Conservation (phyloP, 1,140 invertebrate species). For the Dufourea novaeangliae region DNA sequence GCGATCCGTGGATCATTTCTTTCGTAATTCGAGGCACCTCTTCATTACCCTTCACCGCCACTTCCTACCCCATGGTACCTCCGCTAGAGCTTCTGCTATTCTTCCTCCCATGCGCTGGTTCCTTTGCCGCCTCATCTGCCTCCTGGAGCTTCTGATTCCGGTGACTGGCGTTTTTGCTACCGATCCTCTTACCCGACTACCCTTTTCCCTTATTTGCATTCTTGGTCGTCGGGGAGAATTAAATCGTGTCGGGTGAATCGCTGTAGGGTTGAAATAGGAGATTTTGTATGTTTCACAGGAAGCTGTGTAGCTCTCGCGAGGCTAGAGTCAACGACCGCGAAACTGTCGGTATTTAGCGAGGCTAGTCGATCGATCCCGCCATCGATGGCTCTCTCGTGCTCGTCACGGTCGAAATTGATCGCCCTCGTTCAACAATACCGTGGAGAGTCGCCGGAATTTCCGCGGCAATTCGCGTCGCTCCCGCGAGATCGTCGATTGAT, state of each 20-base stretch:
- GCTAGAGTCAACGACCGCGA: constrained; percentile 48
- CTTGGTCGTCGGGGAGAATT: too few species aligned
- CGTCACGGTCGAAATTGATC: not conserved
- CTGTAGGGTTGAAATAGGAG: too few species aligned
- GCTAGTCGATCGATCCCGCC: constrained; percentile 17
- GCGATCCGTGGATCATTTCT: constrained; percentile 2
- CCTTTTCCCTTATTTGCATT: too few species aligned
- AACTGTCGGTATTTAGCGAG: constrained; percentile 42
- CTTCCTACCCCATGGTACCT: too few species aligned
- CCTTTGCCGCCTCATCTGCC: constrained; percentile 3
- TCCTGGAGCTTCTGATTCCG: too few species aligned
- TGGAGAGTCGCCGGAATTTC: constrained; percentile 9
- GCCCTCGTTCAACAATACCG: not conserved
- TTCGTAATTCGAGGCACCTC: constrained; percentile 3
- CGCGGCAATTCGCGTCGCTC: not conserved
- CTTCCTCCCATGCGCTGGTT: not conserved
- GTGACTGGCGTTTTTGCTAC: too few species aligned
- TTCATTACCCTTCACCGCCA: not conserved
- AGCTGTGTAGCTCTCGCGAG: too few species aligned
- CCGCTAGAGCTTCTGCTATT: not conserved
- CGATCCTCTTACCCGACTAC: too few species aligned
- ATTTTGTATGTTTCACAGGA: too few species aligned
- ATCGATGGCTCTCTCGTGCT: not conserved
- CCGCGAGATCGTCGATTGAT: constrained; percentile 3
- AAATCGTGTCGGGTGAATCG: too few species aligned